phyloP scores from a whole-genome alignment of 2,797 vertebrate genomes.

The Helarctos malayanus region DNA sequence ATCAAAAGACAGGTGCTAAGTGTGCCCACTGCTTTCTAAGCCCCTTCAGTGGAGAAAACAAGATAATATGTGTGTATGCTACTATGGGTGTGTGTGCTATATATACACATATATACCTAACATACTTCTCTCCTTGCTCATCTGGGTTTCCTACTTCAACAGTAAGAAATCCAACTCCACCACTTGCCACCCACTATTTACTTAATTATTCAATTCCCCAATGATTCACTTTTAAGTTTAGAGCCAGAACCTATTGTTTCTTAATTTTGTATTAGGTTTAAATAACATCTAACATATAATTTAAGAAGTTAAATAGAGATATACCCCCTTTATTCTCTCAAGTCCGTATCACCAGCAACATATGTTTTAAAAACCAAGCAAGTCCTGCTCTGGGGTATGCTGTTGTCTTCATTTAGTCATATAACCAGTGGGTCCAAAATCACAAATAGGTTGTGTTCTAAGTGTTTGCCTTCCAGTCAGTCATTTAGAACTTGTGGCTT shows the following conservation, averaged over 20 bases:
- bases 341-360: neutral
- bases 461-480: constrained; percentile 7
- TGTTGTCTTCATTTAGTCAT: neutral
- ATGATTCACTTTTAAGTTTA: neutral
- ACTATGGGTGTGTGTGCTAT: neutral
- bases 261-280: neutral
- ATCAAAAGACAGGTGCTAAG: neutral
- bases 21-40: neutral
- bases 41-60: neutral
- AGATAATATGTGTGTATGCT: neutral
- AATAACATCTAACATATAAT: neutral
- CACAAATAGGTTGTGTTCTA: neutral
- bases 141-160: neutral
- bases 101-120: neutral
- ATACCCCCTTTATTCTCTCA: neutral
- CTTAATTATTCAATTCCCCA: neutral
- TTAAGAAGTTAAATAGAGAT: neutral
- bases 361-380: neutral
- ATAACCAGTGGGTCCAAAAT: neutral
- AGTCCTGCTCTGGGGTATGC: neutral
- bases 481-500: constrained; percentile 15
- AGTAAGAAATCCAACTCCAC: neutral
- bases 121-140: neutral
- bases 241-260: neutral
- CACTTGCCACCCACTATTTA: neutral